Evolutionary conservation across 2,797 vertebrate genomes (phyloP).

Genomic region (Sebastes trivittatus): DNA sequence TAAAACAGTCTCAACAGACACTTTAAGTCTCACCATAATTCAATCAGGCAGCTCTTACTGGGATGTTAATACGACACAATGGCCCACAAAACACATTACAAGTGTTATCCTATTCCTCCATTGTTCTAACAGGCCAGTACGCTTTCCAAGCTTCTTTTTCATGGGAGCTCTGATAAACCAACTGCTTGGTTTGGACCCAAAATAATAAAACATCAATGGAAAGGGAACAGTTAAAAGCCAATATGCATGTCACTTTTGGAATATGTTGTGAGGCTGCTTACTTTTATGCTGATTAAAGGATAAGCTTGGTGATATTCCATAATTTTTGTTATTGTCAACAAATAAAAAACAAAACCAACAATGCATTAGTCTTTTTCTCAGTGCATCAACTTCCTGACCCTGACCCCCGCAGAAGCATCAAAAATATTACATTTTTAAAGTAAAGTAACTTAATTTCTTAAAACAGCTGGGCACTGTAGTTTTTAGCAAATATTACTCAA

Average conservation of each 20-base stretch:
- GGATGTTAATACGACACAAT: constrained; percentile 38
- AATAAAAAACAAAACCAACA: background rate
- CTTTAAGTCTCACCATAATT: constrained; percentile 44
- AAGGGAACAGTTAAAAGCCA: background rate
- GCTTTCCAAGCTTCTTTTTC: constrained; percentile 25
- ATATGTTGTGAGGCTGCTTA: background rate
- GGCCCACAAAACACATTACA: constrained; percentile 48
- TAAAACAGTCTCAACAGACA: constrained; percentile 33
- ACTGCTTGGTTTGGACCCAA: background rate
- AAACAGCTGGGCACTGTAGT: too few relatives aligned
- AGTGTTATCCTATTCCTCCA: constrained; percentile 38
- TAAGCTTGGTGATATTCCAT: background rate
- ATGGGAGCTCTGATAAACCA: background rate
- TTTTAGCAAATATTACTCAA: background rate
- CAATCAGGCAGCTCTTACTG: constrained; percentile 64
- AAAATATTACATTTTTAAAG: too few relatives aligned
- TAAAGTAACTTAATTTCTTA: too few relatives aligned
- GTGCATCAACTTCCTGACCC: background rate
- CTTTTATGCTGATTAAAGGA: background rate
- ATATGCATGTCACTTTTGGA: background rate
- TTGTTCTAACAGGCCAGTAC: constrained; percentile 15
- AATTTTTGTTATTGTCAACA: background rate
- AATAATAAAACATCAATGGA: background rate
- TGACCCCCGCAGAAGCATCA: too few relatives aligned
- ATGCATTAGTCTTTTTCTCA: background rate